A percentile compares a stretch with the other conserved stretches of the same genome.
phyloP scores from a whole-genome alignment of 2,113 vertebrate species.

The Puma concolor region DNA sequence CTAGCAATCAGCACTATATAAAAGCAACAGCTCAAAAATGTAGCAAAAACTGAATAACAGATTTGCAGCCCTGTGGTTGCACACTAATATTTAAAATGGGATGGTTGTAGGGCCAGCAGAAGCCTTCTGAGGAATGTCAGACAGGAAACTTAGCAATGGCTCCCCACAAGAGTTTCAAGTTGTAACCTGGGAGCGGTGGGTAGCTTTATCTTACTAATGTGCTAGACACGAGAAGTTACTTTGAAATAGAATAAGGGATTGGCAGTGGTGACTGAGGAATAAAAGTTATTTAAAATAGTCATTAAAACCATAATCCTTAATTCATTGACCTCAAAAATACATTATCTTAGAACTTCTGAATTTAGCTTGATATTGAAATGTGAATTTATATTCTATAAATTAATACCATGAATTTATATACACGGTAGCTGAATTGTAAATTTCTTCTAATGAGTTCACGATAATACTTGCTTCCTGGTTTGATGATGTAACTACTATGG shows the following conservation, averaged over 20 bases:
- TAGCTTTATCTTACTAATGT: conserved; percentile 4
- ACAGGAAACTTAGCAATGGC: conserved; percentile 25
- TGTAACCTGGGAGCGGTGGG: not conserved
- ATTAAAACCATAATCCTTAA: not conserved
- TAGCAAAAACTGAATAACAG: not conserved
- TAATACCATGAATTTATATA: too few species aligned
- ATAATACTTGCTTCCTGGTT: not conserved
- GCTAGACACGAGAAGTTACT: not conserved
- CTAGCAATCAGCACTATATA: not conserved
- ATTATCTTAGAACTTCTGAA: not conserved
- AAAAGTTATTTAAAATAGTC: not conserved
- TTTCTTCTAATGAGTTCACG: not conserved
- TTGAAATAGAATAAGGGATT: not conserved
- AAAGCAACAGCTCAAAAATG: not conserved
- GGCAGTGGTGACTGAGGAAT: not conserved
- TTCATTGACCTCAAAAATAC: not conserved
- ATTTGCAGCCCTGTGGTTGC: not conserved
- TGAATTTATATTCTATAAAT: not conserved
- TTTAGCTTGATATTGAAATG: not conserved
- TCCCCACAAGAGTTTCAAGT: not conserved
- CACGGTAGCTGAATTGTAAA: not conserved
- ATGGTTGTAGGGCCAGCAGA: not conserved
- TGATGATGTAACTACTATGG: not conserved
- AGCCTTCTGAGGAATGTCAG: not conserved
- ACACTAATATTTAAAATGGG: not conserved